phyloP scores from a whole-genome alignment of 2,113 vertebrate species.

The Sphaerodactylus townsendi region DNA sequence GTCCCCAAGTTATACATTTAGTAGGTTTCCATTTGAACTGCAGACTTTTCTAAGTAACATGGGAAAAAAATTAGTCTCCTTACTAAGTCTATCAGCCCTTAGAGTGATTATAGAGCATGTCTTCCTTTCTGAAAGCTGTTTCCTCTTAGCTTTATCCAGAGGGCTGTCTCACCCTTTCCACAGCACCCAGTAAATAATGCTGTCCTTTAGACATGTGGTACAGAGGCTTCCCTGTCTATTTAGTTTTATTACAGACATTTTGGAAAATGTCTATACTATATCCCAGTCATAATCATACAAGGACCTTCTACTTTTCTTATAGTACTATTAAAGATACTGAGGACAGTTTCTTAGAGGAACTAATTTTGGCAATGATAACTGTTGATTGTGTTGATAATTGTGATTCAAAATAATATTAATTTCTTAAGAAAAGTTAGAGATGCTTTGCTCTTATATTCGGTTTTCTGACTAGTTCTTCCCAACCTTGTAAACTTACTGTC shows the following conservation, averaged over 20 bases:
- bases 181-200: background rate
- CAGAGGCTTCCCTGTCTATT: background rate
- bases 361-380: background rate
- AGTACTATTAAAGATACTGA: background rate
- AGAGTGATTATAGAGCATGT: constrained; percentile 1
- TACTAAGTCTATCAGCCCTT: constrained; percentile 8
- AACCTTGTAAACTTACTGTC: background rate
- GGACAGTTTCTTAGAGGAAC: background rate
- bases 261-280: background rate
- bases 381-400: background rate
- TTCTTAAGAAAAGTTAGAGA: background rate
- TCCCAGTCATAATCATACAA: background rate
- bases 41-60: background rate
- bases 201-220: background rate
- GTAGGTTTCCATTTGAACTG: constrained; percentile 6
- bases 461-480: background rate
- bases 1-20: constrained; percentile 23
- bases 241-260: background rate
- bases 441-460: background rate
- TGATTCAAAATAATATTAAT: background rate
- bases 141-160: background rate
- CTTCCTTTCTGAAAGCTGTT: constrained; percentile 6
- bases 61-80: background rate
- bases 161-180: background rate
- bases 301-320: background rate